Conservation (phyloP, 2,888 invertebrate genomes). For the Pterostichus madidus region DNA sequence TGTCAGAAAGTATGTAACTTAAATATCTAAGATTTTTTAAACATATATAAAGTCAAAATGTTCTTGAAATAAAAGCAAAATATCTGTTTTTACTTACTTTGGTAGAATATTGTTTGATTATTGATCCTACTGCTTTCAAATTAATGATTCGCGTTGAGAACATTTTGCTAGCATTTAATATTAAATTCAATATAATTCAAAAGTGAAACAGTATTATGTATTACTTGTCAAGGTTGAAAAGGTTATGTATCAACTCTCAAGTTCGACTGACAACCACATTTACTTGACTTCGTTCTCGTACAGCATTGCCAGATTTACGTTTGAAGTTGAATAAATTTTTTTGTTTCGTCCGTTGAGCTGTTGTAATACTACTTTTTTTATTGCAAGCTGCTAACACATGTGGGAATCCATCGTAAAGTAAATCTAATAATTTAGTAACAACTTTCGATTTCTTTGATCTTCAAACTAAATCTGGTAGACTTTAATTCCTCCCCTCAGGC, state of each 20-base stretch:
- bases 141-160: neutral
- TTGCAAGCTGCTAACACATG: constrained; percentile 37
- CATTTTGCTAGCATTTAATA: constrained; percentile 9
- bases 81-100: constrained; percentile 14
- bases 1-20: neutral
- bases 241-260: constrained; percentile 11
- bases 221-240: constrained; percentile 37
- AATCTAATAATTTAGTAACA: neutral
- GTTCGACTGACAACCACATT: neutral
- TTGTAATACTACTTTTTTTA: constrained; percentile 22
- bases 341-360: constrained; percentile 17
- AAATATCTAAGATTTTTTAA: too few relatives aligned
- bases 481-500: neutral
- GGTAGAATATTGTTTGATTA: constrained; percentile 22
- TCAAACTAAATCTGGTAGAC: constrained; percentile 23
- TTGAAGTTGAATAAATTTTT: neutral
- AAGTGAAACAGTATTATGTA: constrained; percentile 25
- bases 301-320: constrained; percentile 33
- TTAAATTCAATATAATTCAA: constrained; percentile 7
- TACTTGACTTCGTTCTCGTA: neutral
- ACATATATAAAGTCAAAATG: too few relatives aligned
- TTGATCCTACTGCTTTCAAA: neutral
- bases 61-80: neutral
- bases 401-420: constrained; percentile 24
- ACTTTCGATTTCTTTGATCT: constrained; percentile 39